Conservation (phyloP, 2,113 vertebrate species). For the Phocoena phocoena region DNA sequence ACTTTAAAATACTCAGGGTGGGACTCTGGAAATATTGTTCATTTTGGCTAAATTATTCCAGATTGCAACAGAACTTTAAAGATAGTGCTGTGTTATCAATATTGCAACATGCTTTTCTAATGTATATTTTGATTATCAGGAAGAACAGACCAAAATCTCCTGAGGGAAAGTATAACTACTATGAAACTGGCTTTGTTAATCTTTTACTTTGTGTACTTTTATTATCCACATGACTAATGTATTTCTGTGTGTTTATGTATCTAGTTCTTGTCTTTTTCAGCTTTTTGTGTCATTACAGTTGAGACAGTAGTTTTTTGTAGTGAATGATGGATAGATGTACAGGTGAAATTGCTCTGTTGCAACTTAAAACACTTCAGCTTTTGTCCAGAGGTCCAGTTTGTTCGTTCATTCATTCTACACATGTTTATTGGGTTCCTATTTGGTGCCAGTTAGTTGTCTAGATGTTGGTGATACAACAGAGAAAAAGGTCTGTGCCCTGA, state of each 20-base stretch:
- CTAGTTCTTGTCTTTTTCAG: neutral
- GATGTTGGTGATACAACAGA: neutral
- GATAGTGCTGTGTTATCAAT: neutral
- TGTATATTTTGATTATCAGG: neutral
- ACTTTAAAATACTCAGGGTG: neutral
- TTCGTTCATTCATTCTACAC: neutral
- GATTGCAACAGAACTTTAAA: slow-evolving; percentile 38
- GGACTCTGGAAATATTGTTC: neutral
- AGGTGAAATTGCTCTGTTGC: slow-evolving; percentile 20
- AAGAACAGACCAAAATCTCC: slow-evolving; percentile 9
- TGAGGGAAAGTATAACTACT: neutral
- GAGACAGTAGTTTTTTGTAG: neutral
- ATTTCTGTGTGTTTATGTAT: slow-evolving; percentile 18
- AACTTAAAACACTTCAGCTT: slow-evolving; percentile 10
- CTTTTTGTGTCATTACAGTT: neutral
- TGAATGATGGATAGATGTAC: neutral
- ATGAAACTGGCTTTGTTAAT: slow-evolving; percentile 15
- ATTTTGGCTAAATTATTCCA: slow-evolving; percentile 25
- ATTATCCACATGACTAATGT: neutral
- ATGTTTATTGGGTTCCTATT: neutral
- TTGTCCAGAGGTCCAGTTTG: neutral
- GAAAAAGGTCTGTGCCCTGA: neutral
- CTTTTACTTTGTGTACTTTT: neutral
- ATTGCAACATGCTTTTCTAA: neutral
- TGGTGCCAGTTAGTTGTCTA: neutral